Conservation (phyloP, 53 echinoderm and acorn worm genomes). For the Mesocentrotus franciscanus region DNA sequence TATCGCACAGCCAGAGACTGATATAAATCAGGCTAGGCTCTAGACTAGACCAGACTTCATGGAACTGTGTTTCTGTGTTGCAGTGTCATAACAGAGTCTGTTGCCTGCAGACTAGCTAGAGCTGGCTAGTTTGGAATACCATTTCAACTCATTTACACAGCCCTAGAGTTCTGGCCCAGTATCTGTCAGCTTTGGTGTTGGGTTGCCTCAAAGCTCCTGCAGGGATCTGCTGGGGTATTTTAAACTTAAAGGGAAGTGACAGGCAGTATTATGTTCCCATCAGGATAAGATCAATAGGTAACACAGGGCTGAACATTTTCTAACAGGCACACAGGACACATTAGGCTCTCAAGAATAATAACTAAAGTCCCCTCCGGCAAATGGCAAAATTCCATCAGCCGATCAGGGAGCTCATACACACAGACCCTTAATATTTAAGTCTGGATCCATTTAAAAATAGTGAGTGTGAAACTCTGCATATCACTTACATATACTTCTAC, state of each 20-base stretch:
- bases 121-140: background rate
- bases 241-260: slow-evolving; percentile 18
- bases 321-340: too few species aligned
- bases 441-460: too few species aligned
- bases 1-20: background rate
- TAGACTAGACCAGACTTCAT: too few species aligned
- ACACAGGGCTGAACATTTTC: too few species aligned
- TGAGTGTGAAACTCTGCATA: too few species aligned
- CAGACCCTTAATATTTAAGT: too few species aligned
- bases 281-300: background rate
- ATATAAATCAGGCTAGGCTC: background rate
- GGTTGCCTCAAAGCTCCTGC: background rate
- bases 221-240: background rate
- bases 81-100: background rate
- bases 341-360: too few species aligned
- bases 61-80: too few species aligned
- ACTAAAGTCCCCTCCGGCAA: too few species aligned
- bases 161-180: slow-evolving; percentile 25
- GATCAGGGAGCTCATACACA: too few species aligned
- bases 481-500: too few species aligned
- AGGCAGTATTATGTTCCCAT: background rate
- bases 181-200: slow-evolving; percentile 21
- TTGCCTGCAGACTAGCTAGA: background rate
- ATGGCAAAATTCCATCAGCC: too few species aligned
- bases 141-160: slow-evolving; percentile 22